These are phyloP conservation scores for Rotaria socialis DNA, from an alignment of 2,888 invertebrate genomes.

Conservation along the genomic window DNA sequence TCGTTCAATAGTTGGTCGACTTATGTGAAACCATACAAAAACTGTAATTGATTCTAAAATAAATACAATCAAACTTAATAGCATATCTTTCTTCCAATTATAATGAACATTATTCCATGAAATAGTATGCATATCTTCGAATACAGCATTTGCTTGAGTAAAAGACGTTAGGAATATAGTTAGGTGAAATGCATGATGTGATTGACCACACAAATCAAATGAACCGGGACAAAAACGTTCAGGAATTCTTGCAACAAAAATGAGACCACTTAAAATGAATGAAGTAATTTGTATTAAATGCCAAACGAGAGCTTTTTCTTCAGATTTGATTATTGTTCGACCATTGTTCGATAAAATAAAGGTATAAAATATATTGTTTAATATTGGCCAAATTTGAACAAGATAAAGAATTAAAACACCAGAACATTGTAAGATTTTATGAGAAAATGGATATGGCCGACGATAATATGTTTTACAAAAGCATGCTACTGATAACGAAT, in stretches of 20 bases:
- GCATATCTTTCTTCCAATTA: neutral
- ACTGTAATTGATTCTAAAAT: neutral
- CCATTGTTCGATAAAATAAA: neutral
- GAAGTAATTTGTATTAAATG: conserved; percentile 12
- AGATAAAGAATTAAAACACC: conserved; percentile 18
- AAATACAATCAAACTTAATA: neutral
- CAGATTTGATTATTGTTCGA: neutral
- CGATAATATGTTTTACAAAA: conserved; percentile 28
- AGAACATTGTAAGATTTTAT: conserved; percentile 25
- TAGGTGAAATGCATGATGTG: conserved; percentile 42
- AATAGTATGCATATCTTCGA: neutral
- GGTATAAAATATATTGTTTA: neutral
- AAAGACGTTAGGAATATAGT: conserved; percentile 38
- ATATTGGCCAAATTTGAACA: conserved; percentile 13
- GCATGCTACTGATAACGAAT: conserved; percentile 18
- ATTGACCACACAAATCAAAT: conserved; percentile 44
- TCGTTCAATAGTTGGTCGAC: neutral
- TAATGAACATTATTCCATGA: neutral
- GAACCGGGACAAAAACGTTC: conserved; percentile 42
- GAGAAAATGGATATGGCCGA: conserved; percentile 26
- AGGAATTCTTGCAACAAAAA: conserved; percentile 42
- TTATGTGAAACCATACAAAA: neutral
- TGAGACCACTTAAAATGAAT: conserved; percentile 38
- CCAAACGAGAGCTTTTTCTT: neutral
- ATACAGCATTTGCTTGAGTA: conserved; percentile 38